Evolutionary conservation across 2,888 invertebrate genomes (phyloP).

Genomic region (Chymomyza amoena): DNA sequence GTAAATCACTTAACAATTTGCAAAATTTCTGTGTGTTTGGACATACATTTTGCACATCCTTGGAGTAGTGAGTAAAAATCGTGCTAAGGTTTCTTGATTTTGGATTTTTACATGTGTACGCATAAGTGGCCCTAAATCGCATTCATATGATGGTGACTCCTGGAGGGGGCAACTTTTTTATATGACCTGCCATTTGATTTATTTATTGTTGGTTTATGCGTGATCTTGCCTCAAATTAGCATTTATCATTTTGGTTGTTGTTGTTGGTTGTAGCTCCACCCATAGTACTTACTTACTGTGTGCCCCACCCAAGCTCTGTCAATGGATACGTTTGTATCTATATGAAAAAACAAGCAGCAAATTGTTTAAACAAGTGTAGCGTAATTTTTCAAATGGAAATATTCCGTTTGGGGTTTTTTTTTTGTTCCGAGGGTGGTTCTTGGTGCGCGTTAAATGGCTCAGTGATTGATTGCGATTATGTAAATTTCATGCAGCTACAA

Average conservation of each 20-base stretch:
- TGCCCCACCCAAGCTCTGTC: constrained; percentile 12
- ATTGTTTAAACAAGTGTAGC: constrained; percentile 69
- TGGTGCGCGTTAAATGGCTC: constrained; percentile 26
- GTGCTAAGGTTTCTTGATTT: constrained; percentile 61
- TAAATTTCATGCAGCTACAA: constrained; percentile 43
- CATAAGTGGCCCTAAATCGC: constrained; percentile 76
- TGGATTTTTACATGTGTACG: constrained; percentile 72
- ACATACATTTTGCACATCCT: neutral
- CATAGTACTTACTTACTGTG: constrained; percentile 30
- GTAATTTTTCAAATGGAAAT: constrained; percentile 71
- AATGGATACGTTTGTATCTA: constrained; percentile 1
- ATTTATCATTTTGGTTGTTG: constrained; percentile 64
- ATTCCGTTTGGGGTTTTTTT: neutral
- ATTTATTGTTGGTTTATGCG: constrained; percentile 75
- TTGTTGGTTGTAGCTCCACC: constrained; percentile 7
- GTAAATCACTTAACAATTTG: constrained; percentile 79
- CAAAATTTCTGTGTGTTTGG: constrained; percentile 54
- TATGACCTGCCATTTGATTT: constrained; percentile 73
- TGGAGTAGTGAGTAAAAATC: constrained; percentile 53
- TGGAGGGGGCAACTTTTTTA: constrained; percentile 50
- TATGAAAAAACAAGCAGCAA: constrained; percentile 29
- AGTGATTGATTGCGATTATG: constrained; percentile 75
- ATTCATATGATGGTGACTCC: constrained; percentile 64
- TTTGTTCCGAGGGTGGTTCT: neutral
- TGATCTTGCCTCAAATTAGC: constrained; percentile 75